A percentile compares a stretch with the other conserved stretches of the same genome.
Conservation (phyloP, 2,888 invertebrate genomes). For the Morinoia aosen region DNA sequence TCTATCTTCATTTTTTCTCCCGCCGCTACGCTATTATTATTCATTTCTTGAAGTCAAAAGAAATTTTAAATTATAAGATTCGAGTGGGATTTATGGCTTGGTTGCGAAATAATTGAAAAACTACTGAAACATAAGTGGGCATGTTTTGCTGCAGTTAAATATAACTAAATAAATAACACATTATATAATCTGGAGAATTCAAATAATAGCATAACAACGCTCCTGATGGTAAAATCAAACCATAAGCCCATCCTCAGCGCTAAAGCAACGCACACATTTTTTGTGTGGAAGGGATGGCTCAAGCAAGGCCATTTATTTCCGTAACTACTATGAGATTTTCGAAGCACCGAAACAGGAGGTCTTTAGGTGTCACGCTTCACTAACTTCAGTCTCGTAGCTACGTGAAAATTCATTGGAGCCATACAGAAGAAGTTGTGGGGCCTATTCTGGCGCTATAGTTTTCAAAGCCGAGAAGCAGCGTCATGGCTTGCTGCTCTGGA, state of each 20-base stretch:
- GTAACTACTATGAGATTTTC: slow-evolving; percentile 1
- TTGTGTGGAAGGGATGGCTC: neutral
- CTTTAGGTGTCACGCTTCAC: slow-evolving; percentile 12
- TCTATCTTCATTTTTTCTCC: neutral
- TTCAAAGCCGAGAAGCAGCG: neutral
- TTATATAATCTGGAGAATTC: neutral
- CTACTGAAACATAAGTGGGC: neutral
- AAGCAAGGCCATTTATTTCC: slow-evolving; percentile 12
- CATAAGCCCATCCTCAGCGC: neutral
- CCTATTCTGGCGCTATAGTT: neutral
- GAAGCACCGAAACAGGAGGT: slow-evolving; percentile 3
- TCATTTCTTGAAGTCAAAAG: neutral
- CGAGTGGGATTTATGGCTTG: neutral
- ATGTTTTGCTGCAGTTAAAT: neutral
- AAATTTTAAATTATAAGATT: neutral
- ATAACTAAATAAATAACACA: neutral
- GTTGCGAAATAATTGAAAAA: neutral
- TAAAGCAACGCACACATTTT: neutral
- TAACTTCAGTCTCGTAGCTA: slow-evolving; percentile 3
- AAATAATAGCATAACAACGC: neutral
- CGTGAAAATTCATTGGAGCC: slow-evolving; percentile 2
- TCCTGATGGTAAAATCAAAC: neutral
- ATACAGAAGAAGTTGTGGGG: neutral
- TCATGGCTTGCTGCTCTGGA: slow-evolving; percentile 4
- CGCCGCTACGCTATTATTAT: neutral